These are phyloP conservation scores for Nothocercus julius DNA, from an alignment of 2,113 vertebrate genomes.

Conservation along the genomic window DNA sequence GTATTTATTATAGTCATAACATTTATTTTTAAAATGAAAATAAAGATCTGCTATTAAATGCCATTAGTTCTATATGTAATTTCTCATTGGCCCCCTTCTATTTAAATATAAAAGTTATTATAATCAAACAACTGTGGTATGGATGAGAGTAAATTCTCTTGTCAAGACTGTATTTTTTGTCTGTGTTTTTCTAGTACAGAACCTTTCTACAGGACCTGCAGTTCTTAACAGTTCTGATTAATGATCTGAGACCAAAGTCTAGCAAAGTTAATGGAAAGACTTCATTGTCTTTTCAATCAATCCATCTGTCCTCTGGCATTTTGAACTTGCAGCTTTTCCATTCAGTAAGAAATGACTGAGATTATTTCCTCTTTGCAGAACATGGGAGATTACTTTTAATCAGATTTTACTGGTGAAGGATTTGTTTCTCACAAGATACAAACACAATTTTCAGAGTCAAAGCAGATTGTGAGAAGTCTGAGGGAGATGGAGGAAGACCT, in stretches of 20 bases:
- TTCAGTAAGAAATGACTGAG: neutral
- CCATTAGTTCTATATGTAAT: neutral
- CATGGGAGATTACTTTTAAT: neutral
- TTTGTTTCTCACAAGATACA: neutral
- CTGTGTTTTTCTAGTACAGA: neutral
- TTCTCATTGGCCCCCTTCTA: neutral
- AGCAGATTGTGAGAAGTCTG: neutral
- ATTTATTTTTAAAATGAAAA: neutral
- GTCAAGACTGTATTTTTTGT: neutral
- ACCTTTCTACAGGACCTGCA: neutral
- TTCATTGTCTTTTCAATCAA: neutral
- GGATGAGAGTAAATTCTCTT: neutral
- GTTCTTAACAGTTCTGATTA: neutral
- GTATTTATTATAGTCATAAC: neutral
- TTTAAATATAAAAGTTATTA: neutral
- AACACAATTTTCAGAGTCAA: neutral
- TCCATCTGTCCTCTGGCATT: neutral
- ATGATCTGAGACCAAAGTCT: neutral
- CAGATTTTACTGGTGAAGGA: neutral
- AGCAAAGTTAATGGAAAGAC: constrained; percentile 9
- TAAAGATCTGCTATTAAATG: neutral
- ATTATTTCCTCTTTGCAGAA: neutral
- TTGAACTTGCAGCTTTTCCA: neutral
- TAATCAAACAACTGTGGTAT: neutral
- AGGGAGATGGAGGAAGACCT: neutral